Conservation (phyloP, 2,797 vertebrate species). For the Capromys pilorides region DNA sequence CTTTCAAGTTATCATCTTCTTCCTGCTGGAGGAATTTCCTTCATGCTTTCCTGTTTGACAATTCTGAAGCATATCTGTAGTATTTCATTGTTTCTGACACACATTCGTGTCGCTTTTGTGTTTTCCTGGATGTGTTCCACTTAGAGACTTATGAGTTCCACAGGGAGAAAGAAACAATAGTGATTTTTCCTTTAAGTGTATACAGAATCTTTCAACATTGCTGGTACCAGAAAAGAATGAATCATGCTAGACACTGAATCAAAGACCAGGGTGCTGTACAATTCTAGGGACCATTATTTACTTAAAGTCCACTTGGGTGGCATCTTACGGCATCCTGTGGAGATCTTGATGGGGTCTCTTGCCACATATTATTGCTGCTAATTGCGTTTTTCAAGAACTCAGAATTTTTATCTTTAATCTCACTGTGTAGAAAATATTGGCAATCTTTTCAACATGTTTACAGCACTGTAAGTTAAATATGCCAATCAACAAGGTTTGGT, state of each 20-base stretch:
- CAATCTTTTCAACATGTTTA: slow-evolving; percentile 26
- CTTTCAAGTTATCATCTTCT: not conserved
- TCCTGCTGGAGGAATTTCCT: not conserved
- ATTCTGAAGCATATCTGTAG: not conserved
- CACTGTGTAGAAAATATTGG: not conserved
- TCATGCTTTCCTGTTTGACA: slow-evolving; percentile 1
- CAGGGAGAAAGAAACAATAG: slow-evolving; percentile 2
- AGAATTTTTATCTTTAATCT: not conserved
- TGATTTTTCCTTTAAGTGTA: not conserved
- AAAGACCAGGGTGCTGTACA: slow-evolving; percentile 18
- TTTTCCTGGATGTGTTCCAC: not conserved
- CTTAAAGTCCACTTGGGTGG: not conserved
- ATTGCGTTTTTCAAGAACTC: not conserved
- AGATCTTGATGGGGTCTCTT: not conserved
- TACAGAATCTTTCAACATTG: not conserved
- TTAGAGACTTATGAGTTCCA: slow-evolving; percentile 1
- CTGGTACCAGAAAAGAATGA: not conserved
- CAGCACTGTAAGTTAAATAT: slow-evolving; percentile 28
- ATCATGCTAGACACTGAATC: not conserved
- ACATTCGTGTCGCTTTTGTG: not conserved
- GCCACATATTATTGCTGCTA: not conserved
- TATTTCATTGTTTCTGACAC: not conserved
- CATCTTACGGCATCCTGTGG: not conserved
- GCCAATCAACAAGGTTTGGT: not conserved
- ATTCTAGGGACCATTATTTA: not conserved